phyloP scores from a whole-genome alignment of 30 jellyfish, hydroid and myxozoan species.

The Hydra vulgaris region DNA sequence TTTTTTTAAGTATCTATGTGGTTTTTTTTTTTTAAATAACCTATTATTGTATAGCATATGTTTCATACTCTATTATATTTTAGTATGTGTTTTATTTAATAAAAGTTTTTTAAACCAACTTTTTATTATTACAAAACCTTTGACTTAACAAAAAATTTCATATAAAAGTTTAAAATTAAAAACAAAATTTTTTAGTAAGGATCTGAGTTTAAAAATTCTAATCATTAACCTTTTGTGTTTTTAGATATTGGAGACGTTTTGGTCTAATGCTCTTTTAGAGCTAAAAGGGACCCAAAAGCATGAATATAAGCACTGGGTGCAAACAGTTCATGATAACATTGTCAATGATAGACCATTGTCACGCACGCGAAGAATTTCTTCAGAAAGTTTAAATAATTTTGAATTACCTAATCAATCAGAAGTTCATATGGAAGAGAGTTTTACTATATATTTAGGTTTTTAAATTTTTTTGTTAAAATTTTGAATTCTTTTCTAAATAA shows the following conservation, averaged over 20 bases:
- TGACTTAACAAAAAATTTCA: too few species aligned
- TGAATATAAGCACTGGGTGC: constrained; percentile 89
- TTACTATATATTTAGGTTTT: constrained; percentile 77
- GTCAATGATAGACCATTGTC: constrained; percentile 24
- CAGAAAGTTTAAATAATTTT: constrained; percentile 16
- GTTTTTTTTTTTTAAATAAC: too few species aligned
- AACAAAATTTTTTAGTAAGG: too few species aligned
- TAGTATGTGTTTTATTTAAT: too few species aligned
- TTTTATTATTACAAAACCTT: too few species aligned
- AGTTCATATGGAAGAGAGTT: constrained; percentile 75
- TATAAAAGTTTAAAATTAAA: too few species aligned
- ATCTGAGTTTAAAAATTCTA: too few species aligned
- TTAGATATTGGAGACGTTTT: constrained; percentile 71
- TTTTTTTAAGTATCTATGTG: too few species aligned
- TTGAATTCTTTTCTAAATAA: too few species aligned
- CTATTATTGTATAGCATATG: too few species aligned
- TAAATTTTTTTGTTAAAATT: background rate
- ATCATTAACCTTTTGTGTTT: background rate
- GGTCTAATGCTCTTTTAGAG: constrained; percentile 88
- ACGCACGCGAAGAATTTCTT: constrained; percentile 18
- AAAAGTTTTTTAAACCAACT: too few species aligned
- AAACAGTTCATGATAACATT: constrained; percentile 56
- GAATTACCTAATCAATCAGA: constrained; percentile 55
- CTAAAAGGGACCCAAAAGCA: constrained; percentile 79
- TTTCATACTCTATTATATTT: too few species aligned